These are phyloP conservation scores for Abscondita cerata DNA, from an alignment of 2,888 invertebrate species.

Conservation along the genomic window DNA sequence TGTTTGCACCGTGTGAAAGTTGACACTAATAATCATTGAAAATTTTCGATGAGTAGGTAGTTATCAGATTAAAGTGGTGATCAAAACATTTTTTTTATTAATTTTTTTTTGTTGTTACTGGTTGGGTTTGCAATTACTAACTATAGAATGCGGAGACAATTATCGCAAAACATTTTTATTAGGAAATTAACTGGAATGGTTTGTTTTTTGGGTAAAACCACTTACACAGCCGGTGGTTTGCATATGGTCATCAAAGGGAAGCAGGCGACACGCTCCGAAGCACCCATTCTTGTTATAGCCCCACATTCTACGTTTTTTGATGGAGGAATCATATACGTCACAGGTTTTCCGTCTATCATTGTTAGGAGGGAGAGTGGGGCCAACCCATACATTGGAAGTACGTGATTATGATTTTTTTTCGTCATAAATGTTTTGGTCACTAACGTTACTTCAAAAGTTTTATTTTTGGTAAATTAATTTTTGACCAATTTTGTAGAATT, in stretches of 20 bases:
- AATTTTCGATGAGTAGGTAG: not conserved
- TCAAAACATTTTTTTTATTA: conserved; percentile 34
- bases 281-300: conserved; percentile 85
- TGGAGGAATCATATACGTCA: conserved; percentile 82
- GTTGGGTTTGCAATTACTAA: not conserved
- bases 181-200: conserved; percentile 55
- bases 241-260: conserved; percentile 77
- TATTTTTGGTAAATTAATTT: not conserved
- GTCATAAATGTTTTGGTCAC: conserved; percentile 39
- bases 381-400: conserved; percentile 90
- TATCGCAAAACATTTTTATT: conserved; percentile 20
- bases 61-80: conserved; percentile 22
- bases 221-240: conserved; percentile 80
- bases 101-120: not conserved
- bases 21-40: not conserved
- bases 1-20: not conserved
- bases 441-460: conserved; percentile 1
- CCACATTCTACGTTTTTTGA: conserved; percentile 92
- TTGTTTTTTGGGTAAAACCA: conserved; percentile 76
- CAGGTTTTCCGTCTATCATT: conserved; percentile 84
- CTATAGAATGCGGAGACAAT: too few relatives aligned
- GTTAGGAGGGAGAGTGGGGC: conserved; percentile 79
- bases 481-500: conserved; percentile 72
- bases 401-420: conserved; percentile 50
- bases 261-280: conserved; percentile 77